Evolutionary conservation across 2,113 vertebrate genomes (phyloP).

Genomic region (Micronycteris hirsuta): DNA sequence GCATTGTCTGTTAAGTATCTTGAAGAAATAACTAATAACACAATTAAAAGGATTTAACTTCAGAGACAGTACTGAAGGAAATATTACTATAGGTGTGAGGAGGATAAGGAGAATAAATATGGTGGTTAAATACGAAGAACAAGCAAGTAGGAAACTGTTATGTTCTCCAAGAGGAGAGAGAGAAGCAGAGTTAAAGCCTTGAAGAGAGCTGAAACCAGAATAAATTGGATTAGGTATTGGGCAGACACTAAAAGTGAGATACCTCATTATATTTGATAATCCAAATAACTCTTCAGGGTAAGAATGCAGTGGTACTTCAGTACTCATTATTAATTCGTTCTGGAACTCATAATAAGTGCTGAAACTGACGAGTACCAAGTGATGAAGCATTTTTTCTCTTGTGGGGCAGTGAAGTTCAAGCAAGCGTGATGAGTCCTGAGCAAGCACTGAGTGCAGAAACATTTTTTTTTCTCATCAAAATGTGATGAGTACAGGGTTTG

Average conservation of each 20-base stretch:
- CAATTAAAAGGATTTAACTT: not conserved
- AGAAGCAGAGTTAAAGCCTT: not conserved
- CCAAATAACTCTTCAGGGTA: not conserved
- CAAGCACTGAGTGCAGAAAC: no score
- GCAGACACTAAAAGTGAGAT: not conserved
- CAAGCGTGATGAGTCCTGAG: no score
- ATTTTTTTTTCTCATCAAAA: no score
- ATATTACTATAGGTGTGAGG: not conserved
- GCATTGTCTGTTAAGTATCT: not conserved
- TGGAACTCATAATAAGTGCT: no score
- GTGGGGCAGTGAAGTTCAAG: no score
- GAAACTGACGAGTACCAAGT: no score
- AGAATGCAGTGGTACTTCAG: no score
- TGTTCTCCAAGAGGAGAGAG: fast-evolving
- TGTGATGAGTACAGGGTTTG: no score
- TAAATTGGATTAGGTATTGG: not conserved
- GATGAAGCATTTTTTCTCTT: no score
- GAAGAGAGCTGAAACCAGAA: not conserved
- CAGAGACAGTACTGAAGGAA: not conserved
- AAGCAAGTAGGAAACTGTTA: not conserved
- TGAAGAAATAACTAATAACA: not conserved
- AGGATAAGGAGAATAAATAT: not conserved
- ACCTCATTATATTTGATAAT: not conserved
- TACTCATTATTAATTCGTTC: no score
- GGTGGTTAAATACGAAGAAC: not conserved